These are phyloP conservation scores for Phytoseiulus persimilis DNA, from an alignment of 2,888 invertebrate species.

Conservation along the genomic window DNA sequence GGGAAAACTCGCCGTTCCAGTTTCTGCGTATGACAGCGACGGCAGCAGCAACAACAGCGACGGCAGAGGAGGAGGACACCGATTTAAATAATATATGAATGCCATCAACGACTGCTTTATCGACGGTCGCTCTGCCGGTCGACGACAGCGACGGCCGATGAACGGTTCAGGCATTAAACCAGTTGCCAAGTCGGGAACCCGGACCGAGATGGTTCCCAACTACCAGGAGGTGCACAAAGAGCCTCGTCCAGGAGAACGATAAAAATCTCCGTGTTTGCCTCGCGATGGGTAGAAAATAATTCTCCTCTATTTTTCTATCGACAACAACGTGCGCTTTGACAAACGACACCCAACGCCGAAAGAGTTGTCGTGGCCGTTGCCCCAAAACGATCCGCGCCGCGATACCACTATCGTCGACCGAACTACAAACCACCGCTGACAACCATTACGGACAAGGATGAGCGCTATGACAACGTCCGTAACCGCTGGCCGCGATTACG, in stretches of 20 bases:
- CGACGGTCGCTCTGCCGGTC: neutral
- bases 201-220: neutral
- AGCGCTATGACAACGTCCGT: too few species aligned
- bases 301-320: neutral
- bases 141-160: neutral
- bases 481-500: too few species aligned
- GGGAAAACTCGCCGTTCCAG: neutral
- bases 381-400: too few species aligned
- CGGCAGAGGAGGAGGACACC: neutral
- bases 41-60: neutral
- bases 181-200: neutral
- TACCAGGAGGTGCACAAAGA: neutral
- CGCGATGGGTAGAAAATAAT: neutral
- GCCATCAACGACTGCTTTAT: neutral
- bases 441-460: too few species aligned
- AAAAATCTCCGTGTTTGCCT: neutral
- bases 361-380: neutral
- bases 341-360: neutral
- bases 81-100: neutral
- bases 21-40: neutral
- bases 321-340: neutral
- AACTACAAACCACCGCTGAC: too few species aligned
- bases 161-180: neutral
- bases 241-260: neutral
- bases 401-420: too few species aligned